These are phyloP conservation scores for Ceratoteleas bidentatus DNA, from an alignment of 1,140 invertebrate genomes.

Conservation along the genomic window DNA sequence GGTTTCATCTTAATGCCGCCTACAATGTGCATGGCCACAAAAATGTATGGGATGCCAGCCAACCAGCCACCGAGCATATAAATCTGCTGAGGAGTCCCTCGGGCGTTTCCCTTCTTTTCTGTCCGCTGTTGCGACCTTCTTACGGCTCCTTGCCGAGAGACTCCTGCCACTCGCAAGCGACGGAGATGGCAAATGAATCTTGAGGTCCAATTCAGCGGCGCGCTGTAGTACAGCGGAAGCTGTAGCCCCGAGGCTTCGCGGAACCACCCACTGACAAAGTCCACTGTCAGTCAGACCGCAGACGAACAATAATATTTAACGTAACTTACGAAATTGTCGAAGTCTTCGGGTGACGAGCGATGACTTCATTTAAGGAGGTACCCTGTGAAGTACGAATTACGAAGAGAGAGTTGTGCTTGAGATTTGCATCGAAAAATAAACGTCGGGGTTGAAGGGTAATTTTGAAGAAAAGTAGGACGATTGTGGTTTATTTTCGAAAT, in stretches of 20 bases:
- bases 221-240: no score
- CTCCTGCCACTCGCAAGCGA: constrained; percentile 42
- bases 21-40: constrained; percentile 67
- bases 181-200: constrained; percentile 76
- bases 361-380: no score
- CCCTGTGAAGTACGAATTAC: no score
- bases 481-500: no score
- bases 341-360: no score
- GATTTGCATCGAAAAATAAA: no score
- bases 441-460: no score
- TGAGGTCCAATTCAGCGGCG: constrained; percentile 79
- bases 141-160: constrained; percentile 39
- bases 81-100: constrained; percentile 79
- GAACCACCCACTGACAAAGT: constrained; percentile 17
- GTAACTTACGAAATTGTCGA: constrained; percentile 19
- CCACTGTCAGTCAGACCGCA: constrained; percentile 20
- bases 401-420: no score
- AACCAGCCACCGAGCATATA: constrained; percentile 75
- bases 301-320: constrained; percentile 35
- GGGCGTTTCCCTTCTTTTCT: constrained; percentile 77
- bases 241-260: constrained; percentile 58
- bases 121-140: constrained; percentile 47
- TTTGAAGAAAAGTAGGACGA: no score
- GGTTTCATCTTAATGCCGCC: constrained; percentile 35
- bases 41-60: constrained; percentile 54